phyloP scores from a whole-genome alignment of 2,113 vertebrate genomes.

The Daboia siamensis region DNA sequence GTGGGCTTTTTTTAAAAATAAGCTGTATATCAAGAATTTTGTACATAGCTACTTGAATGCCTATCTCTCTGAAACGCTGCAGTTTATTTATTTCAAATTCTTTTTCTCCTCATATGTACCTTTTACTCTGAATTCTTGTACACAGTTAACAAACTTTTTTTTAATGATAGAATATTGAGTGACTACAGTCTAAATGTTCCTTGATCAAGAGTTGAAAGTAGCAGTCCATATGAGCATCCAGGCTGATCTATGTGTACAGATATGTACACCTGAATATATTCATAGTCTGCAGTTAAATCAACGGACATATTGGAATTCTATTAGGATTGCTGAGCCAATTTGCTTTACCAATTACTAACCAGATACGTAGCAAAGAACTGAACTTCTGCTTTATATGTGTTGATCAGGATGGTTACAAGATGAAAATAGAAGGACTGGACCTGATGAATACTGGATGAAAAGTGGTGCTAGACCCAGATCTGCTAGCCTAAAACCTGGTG shows the following conservation, averaged over 20 bases:
- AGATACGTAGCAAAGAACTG: neutral
- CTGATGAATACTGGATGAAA: slow-evolving; percentile 67
- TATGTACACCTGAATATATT: neutral
- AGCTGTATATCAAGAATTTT: neutral
- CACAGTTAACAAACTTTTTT: neutral
- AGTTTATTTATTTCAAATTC: neutral
- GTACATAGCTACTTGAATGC: neutral
- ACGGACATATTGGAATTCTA: neutral
- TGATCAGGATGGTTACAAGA: slow-evolving; percentile 59
- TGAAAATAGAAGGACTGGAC: slow-evolving; percentile 38
- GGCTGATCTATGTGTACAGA: neutral
- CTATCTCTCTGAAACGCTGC: neutral
- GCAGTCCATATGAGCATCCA: neutral
- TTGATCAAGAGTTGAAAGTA: neutral
- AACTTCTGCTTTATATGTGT: neutral
- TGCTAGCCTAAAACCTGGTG: slow-evolving; percentile 28
- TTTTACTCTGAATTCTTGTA: neutral
- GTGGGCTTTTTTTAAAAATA: neutral
- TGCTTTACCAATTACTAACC: neutral
- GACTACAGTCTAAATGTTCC: neutral
- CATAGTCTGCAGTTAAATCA: neutral
- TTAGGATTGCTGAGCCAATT: neutral
- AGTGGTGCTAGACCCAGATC: slow-evolving; percentile 67
- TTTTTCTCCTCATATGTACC: neutral
- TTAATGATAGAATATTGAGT: neutral